A percentile compares a stretch with the other conserved stretches of the same genome.
Conservation (phyloP, 2,113 vertebrate species). For the Mixornis gularis region DNA sequence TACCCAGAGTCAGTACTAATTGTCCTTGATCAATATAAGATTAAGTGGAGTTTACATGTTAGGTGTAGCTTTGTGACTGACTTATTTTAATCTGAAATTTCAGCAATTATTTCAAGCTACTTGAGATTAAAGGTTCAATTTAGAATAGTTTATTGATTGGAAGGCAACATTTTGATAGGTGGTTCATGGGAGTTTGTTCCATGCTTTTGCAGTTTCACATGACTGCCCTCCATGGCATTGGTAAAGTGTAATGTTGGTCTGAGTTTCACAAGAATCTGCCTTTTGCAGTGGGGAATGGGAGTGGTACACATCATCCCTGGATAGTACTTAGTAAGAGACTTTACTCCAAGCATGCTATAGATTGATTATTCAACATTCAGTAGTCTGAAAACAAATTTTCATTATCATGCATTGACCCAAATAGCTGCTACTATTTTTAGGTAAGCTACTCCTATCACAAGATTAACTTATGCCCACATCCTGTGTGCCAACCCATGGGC, state of each 20-base stretch:
- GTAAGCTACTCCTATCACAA: background rate
- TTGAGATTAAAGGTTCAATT: background rate
- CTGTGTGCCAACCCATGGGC: background rate
- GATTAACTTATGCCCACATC: background rate
- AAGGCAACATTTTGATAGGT: background rate
- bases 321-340: background rate
- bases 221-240: background rate
- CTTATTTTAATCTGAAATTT: background rate
- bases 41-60: background rate
- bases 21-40: background rate
- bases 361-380: background rate
- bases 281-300: background rate
- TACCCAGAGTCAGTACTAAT: background rate
- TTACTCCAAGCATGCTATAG: background rate
- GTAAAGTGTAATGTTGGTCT: rapidly evolving
- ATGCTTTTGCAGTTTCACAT: background rate
- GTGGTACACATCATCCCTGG: background rate
- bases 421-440: background rate
- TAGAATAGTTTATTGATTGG: background rate
- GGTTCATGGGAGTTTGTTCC: background rate
- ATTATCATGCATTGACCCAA: background rate
- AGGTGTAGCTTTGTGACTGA: background rate
- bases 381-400: background rate
- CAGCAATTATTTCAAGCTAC: background rate
- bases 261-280: background rate